Evolutionary conservation across 2,888 invertebrate species (phyloP).

Genomic region (Drosophila yooni): DNA sequence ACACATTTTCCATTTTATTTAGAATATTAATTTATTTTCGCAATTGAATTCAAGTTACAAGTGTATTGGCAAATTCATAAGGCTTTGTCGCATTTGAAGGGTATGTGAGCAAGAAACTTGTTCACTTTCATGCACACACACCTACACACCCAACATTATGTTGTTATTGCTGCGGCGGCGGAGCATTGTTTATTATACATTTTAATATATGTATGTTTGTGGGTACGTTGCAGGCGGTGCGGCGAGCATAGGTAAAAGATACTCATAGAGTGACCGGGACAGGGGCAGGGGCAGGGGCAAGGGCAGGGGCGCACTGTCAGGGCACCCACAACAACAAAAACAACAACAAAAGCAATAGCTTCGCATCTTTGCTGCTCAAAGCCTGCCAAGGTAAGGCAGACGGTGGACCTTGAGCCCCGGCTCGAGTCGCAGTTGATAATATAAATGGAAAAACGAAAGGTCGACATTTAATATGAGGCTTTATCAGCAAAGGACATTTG

Average conservation of each 20-base stretch:
- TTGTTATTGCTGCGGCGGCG: conserved; percentile 35
- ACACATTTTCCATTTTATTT: background rate
- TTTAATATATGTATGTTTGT: conserved; percentile 70
- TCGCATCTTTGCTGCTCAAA: conserved; percentile 38
- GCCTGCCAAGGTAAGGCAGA: conserved; percentile 31
- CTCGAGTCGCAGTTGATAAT: conserved; percentile 75
- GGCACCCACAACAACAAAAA: background rate
- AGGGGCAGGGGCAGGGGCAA: conserved; percentile 15
- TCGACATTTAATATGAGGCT: conserved; percentile 85
- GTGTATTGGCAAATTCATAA: background rate
- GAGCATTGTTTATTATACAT: conserved; percentile 74
- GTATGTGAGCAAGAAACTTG: conserved; percentile 30
- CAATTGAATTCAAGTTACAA: background rate
- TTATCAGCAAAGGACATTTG: conserved; percentile 85
- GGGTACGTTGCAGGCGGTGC: conserved; percentile 36
- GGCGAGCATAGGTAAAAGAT: conserved; percentile 33
- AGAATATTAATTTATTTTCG: background rate
- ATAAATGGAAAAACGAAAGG: conserved; percentile 85
- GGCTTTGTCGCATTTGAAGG: background rate
- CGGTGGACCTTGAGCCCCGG: conserved; percentile 29
- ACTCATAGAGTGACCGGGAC: conserved; percentile 11
- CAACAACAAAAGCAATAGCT: conserved; percentile 18
- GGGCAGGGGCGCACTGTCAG: conserved; percentile 2
- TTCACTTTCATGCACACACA: conserved; percentile 45
- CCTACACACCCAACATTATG: conserved; percentile 11